Percentiles rank a stretch among this genome's conserved stretches.
phyloP scores from a whole-genome alignment of 2,113 vertebrate species.

The Peromyscus leucopus region DNA sequence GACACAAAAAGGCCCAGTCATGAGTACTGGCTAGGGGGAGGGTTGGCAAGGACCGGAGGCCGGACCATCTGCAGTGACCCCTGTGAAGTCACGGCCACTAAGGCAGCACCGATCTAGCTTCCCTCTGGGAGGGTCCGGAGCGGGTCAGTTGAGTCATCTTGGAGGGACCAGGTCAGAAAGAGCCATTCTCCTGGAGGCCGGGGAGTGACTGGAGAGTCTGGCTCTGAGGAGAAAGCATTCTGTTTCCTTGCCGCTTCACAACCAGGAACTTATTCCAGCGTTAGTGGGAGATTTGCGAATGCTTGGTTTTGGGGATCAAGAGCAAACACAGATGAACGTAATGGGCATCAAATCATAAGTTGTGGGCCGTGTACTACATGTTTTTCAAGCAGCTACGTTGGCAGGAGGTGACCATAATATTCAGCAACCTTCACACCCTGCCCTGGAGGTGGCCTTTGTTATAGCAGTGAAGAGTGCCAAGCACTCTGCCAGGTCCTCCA shows the following conservation, averaged over 20 bases:
- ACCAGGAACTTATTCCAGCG: not conserved
- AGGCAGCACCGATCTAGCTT: not conserved
- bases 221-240: not conserved
- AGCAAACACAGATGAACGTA: not conserved
- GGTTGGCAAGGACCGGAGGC: not conserved
- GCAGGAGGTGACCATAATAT: not conserved
- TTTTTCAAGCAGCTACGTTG: not conserved
- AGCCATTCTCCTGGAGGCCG: not conserved
- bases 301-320: not conserved
- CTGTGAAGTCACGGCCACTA: not conserved
- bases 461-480: not conserved
- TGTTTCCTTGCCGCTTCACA: not conserved
- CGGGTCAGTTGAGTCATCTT: not conserved
- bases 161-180: not conserved
- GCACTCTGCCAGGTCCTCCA: not conserved
- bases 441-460: not conserved
- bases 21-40: slow-evolving; percentile 9
- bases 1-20: slow-evolving; percentile 80
- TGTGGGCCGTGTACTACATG: rapidly evolving
- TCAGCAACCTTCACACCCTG: not conserved
- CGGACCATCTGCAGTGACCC: not conserved
- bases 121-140: not conserved
- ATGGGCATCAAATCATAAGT: not conserved
- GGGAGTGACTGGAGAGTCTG: not conserved
- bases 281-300: not conserved